Conservation (phyloP, 2,113 vertebrate genomes). For the Mesoclemmys tuberculata region DNA sequence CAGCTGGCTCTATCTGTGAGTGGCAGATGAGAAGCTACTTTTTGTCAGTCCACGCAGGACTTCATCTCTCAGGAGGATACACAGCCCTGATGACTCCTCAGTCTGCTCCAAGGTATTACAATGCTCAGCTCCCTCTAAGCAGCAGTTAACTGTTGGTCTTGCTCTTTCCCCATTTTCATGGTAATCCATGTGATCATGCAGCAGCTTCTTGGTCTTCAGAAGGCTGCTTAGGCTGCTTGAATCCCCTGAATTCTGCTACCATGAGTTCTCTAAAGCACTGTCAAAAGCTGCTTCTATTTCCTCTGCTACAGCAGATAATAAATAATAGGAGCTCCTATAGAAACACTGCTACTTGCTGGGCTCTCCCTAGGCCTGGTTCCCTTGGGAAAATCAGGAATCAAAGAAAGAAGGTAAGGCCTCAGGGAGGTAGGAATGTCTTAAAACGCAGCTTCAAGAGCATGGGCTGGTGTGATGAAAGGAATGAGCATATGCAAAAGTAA, state of each 20-base stretch:
- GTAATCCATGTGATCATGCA: not conserved
- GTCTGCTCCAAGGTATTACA: not conserved
- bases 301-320: not conserved
- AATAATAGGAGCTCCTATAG: not conserved
- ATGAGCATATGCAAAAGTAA: accelerated
- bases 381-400: not conserved
- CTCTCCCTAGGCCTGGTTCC: not conserved
- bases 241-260: not conserved
- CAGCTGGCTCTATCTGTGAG: not conserved
- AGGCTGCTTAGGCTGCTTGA: not conserved
- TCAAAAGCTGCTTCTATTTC: not conserved
- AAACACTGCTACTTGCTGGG: not conserved
- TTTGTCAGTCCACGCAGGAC: not conserved
- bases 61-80: not conserved
- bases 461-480: not conserved
- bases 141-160: not conserved
- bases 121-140: not conserved
- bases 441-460: accelerated
- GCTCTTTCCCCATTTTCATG: not conserved
- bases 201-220: not conserved
- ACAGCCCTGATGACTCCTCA: not conserved
- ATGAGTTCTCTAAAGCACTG: not conserved
- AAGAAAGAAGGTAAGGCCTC: not conserved
- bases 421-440: not conserved
- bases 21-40: not conserved